phyloP scores from a whole-genome alignment of 2,797 vertebrate species.

The Poliocrania exsul region DNA sequence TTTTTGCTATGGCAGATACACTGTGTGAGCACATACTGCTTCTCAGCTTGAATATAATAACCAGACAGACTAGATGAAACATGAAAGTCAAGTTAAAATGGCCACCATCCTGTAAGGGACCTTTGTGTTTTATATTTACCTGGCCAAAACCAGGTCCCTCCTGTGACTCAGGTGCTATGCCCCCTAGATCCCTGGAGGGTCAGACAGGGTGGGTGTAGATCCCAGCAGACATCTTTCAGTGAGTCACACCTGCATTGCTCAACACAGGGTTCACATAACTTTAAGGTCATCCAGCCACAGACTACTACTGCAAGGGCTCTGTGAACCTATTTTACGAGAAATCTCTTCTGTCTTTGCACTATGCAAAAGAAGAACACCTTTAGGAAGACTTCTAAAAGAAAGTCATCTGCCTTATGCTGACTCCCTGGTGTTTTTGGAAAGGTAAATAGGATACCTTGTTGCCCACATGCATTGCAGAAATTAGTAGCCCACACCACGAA shows the following conservation, averaged over 20 bases:
- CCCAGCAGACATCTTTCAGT: not conserved
- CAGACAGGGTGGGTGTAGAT: not conserved
- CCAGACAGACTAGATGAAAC: not conserved
- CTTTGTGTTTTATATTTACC: not conserved
- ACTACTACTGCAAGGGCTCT: not conserved
- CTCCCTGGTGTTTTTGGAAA: not conserved
- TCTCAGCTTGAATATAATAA: not conserved
- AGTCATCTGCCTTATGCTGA: accelerated
- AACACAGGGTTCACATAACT: not conserved
- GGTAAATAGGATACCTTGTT: not conserved
- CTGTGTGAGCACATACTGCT: not conserved
- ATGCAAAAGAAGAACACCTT: not conserved
- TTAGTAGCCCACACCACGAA: not conserved
- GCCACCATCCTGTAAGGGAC: not conserved
- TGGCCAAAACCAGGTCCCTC: not conserved
- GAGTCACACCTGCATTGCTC: not conserved
- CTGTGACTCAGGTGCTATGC: not conserved
- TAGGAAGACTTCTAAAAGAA: not conserved
- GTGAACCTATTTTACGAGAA: not conserved
- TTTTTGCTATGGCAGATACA: not conserved
- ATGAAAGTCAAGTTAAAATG: not conserved
- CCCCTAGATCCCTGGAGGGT: not conserved
- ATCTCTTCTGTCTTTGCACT: not conserved
- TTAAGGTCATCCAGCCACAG: not conserved
- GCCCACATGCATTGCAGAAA: not conserved